These are phyloP conservation scores for Poecilia latipinna DNA, from an alignment of 2,113 vertebrate genomes.

Conservation along the genomic window DNA sequence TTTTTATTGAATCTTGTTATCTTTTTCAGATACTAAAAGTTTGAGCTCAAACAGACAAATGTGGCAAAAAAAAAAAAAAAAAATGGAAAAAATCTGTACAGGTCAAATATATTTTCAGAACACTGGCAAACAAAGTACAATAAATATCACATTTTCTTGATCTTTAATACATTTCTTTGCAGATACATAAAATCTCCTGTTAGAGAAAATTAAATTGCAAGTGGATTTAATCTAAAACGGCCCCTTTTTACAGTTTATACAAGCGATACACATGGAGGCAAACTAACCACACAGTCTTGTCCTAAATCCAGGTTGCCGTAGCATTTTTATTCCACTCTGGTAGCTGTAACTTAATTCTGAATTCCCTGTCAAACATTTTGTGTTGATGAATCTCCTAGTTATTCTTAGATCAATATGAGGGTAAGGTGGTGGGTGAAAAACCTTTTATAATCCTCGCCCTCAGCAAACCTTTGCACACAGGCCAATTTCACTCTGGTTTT, in stretches of 20 bases:
- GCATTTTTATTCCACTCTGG: constrained; percentile 63
- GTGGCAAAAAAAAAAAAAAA: background rate
- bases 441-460: constrained; percentile 78
- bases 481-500: constrained; percentile 75
- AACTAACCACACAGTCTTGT: constrained; percentile 21
- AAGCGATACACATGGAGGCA: constrained; percentile 12
- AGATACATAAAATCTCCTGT: background rate
- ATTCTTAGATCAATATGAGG: constrained; percentile 75
- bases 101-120: background rate
- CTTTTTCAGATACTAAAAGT: background rate
- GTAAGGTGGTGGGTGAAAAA: constrained; percentile 73
- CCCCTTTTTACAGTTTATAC: background rate
- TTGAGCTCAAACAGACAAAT: background rate
- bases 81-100: background rate
- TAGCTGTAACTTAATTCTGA: constrained; percentile 73
- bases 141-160: background rate
- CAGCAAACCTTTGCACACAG: constrained; percentile 70
- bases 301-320: constrained; percentile 39
- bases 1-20: background rate
- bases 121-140: background rate
- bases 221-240: background rate
- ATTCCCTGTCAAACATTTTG: constrained; percentile 76
- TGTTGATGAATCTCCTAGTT: constrained; percentile 79
- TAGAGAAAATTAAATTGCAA: background rate
- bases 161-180: background rate